Evolutionary conservation across 2,888 invertebrate genomes (phyloP), one percentile per base, ranked within the genome.

Genomic region (Nomada lathburiana): DNA sequence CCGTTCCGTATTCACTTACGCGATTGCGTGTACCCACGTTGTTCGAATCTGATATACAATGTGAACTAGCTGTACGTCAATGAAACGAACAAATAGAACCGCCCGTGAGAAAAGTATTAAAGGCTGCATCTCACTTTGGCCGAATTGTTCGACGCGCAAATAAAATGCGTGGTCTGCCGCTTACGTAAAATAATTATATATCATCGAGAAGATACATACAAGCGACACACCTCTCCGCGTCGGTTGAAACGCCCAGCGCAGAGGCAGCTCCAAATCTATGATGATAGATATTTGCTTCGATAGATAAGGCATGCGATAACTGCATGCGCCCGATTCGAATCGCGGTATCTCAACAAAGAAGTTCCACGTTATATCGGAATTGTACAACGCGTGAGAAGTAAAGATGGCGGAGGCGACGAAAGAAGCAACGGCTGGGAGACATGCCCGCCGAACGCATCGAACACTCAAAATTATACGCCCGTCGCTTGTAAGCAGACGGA

Each of bases 281-380:
- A 76, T 68, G 71, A 65, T 79, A 63, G 86, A 80, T 86, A 82
- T 86, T 86, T 86, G 70, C 84, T 75, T 62, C 82, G 52, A 74
- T 62, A 77, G 86, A 86, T 86, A 86, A 86, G 84, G 65, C 65
- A 62, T 65, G 73, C 79, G 84, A 86, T 86, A 86, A 86, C 75
- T 60, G 36, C 57, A 36, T 80, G 44, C 69, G 67, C 77, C 71
- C 77, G 67, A 67, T 67, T 73, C 50, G 75, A 71, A 67, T 82
- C 74, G 57, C 64, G 71, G 69, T 73, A 72, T 70, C 73, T 81
- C 16, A 52, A 26, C n/a, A 5, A 16, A 81, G 73, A 68, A 68
- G 72, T 72, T 72, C 80, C 36, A 72, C 50, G 63, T 52, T 52
- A 52, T 60, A 73, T 68, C 64, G 55, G 53, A 47, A 73, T 67